phyloP scores from a whole-genome alignment of 2,888 invertebrate species.

The Hydropsyche betteni region DNA sequence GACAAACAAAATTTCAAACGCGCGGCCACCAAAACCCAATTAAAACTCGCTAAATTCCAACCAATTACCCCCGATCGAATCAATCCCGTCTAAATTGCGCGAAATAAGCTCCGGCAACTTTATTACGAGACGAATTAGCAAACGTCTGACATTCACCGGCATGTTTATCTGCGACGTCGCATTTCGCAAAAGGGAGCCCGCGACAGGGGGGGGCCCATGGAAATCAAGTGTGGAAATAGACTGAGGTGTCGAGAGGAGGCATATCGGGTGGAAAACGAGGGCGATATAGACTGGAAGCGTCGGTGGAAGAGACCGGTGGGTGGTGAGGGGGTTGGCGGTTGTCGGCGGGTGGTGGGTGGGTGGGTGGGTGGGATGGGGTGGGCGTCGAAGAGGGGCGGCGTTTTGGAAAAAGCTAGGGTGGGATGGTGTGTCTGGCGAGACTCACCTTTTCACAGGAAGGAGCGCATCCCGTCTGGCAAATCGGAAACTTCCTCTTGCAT shows the following conservation, averaged over 20 bases:
- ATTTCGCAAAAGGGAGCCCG: too few relatives aligned
- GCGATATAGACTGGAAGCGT: neutral
- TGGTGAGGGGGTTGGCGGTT: neutral
- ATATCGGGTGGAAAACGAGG: neutral
- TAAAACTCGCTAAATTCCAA: too few relatives aligned
- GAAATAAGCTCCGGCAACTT: too few relatives aligned
- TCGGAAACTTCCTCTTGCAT: constrained; percentile 3
- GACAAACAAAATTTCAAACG: too few relatives aligned
- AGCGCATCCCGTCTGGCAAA: constrained; percentile 26
- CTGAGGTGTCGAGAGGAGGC: constrained; percentile 14
- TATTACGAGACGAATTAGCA: too few relatives aligned
- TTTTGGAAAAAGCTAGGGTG: neutral
- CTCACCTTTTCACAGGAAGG: constrained; percentile 35
- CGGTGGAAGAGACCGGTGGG: neutral
- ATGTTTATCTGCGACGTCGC: too few relatives aligned
- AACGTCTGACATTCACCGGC: too few relatives aligned
- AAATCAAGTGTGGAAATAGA: constrained; percentile 33
- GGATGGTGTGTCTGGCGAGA: constrained; percentile 30
- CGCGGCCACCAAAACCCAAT: too few relatives aligned
- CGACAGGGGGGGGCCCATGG: neutral
- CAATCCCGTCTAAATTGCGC: too few relatives aligned
- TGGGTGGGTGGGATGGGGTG: constrained; percentile 14
- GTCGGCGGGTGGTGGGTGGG: neutral
- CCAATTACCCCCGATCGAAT: too few relatives aligned
- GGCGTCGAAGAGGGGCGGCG: constrained; percentile 6